These are phyloP conservation scores for Drosophila macrothrix DNA, from an alignment of 2,888 invertebrate species.

Conservation along the genomic window DNA sequence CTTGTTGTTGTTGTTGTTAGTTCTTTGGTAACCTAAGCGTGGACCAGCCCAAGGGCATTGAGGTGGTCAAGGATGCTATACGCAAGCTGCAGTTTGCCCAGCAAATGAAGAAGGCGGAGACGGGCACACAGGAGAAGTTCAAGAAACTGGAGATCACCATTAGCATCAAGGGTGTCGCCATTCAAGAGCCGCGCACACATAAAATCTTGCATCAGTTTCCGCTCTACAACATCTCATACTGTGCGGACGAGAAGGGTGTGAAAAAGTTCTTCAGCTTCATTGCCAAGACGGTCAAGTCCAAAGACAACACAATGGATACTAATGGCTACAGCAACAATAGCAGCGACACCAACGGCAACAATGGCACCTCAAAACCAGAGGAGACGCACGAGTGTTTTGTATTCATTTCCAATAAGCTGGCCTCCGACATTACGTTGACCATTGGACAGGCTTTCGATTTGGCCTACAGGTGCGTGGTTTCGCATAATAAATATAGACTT, in stretches of 20 bases:
- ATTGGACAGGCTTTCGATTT: conserved; percentile 99
- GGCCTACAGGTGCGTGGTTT: conserved; percentile 91
- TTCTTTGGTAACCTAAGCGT: conserved; percentile 98
- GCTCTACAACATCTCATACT: conserved; percentile 98
- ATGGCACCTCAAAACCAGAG: conserved; percentile 80
- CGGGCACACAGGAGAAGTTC: conserved; percentile 92
- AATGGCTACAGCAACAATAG: conserved; percentile 51
- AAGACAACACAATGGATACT: conserved; percentile 48
- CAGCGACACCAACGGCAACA: conserved; percentile 46
- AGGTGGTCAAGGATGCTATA: conserved; percentile 98
- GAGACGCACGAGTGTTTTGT: conserved; percentile 98
- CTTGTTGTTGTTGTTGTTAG: conserved; percentile 83
- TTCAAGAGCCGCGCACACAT: conserved; percentile 91
- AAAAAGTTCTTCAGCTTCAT: conserved; percentile 94
- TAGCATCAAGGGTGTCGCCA: conserved; percentile 98
- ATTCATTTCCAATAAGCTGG: conserved; percentile 98
- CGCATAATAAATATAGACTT: background rate
- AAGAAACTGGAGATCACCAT: conserved; percentile 98
- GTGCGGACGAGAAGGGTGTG: conserved; percentile 99
- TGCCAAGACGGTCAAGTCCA: conserved; percentile 81
- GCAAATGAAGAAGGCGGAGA: conserved; percentile 95
- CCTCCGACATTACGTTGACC: conserved; percentile 98
- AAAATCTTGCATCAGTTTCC: conserved; percentile 97
- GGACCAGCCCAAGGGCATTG: conserved; percentile 98
- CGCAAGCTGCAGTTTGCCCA: conserved; percentile 97